A percentile compares a stretch with the other conserved stretches of the same genome.
Conservation (phyloP, 2,797 vertebrate species). For the Australoheros facetus region DNA sequence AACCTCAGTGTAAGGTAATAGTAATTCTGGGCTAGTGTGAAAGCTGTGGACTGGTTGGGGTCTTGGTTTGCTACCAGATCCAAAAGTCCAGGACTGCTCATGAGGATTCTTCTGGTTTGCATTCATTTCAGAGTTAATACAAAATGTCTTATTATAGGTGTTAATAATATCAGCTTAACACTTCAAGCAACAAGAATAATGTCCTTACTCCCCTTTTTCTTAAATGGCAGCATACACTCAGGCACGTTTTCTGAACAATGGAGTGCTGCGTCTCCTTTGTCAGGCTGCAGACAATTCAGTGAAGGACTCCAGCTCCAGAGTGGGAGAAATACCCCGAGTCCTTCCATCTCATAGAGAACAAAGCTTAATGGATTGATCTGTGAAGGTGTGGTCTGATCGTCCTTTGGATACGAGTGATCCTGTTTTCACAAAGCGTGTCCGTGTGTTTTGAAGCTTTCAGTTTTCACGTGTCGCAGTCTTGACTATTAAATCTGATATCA, state of each 20-base stretch:
- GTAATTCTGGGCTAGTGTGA: neutral
- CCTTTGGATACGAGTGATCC: neutral
- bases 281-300: no score
- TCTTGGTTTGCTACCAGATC: neutral
- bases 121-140: neutral
- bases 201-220: fast-evolving
- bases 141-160: neutral
- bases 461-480: neutral
- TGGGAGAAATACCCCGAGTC: neutral
- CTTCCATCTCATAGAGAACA: neutral
- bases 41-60: neutral
- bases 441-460: neutral
- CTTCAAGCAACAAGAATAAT: neutral
- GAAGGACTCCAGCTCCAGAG: no score
- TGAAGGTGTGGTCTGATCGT: neutral
- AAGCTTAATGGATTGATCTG: neutral
- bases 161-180: neutral
- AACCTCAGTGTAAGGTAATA: neutral
- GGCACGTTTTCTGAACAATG: no score
- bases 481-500: neutral
- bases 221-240: neutral
- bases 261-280: neutral
- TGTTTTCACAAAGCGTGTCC: neutral
- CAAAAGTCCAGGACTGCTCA: neutral
- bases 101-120: neutral